Percentiles rank a stretch among this genome's conserved stretches.
phyloP scores from a whole-genome alignment of 1,140 invertebrate species.

The Achatina immaculata region DNA sequence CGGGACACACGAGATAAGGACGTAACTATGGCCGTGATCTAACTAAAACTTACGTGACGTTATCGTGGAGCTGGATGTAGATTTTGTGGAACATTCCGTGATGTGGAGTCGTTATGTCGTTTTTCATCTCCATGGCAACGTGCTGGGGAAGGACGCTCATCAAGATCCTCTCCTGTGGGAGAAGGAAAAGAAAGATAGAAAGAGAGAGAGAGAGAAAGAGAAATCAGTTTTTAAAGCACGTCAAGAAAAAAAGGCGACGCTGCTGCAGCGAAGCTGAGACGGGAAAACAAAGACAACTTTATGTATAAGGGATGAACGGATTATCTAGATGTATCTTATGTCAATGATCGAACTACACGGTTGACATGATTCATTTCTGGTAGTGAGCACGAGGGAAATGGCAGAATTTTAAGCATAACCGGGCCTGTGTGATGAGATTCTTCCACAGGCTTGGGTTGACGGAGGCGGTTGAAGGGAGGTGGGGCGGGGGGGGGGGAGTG shows the following conservation, averaged over 20 bases:
- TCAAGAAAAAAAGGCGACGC: no score
- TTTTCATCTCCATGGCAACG: conserved; percentile 96
- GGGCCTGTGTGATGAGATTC: no score
- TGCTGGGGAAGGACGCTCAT: conserved; percentile 93
- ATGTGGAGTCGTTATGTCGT: conserved; percentile 89
- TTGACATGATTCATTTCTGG: background rate
- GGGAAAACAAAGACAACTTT: no score
- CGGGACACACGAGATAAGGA: no score
- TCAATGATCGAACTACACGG: background rate
- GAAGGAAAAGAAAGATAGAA: no score
- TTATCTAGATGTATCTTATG: no score
- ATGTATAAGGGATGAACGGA: background rate
- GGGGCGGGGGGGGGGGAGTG: background rate
- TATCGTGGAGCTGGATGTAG: conserved; percentile 94
- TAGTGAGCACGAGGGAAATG: background rate
- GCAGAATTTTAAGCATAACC: background rate
- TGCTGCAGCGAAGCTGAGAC: no score
- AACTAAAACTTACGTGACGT: conserved; percentile 86
- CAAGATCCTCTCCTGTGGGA: conserved; percentile 84
- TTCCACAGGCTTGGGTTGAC: background rate
- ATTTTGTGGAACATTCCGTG: conserved; percentile 95
- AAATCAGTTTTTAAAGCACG: no score
- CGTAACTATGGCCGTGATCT: no score
- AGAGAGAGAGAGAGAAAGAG: no score
- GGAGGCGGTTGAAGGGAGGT: background rate